These are phyloP conservation scores for Penaeus vannamei DNA, from an alignment of 1,140 invertebrate species.

Conservation along the genomic window DNA sequence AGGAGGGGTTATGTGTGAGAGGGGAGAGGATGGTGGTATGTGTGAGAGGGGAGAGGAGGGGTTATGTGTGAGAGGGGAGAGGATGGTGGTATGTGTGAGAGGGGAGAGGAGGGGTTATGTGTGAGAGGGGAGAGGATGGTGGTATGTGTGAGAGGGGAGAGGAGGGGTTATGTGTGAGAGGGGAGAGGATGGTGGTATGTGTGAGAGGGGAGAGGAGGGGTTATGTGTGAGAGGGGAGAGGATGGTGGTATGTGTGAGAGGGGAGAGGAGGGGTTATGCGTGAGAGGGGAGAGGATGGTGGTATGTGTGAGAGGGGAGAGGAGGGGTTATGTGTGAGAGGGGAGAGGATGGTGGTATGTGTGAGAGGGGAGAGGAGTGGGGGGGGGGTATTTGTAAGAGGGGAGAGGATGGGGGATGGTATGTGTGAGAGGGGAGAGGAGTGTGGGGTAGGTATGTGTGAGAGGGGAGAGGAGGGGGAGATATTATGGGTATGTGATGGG, in stretches of 20 bases:
- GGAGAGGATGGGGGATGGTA: background rate
- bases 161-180: background rate
- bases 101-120: background rate
- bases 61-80: background rate
- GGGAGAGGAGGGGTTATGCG: background rate
- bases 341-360: background rate
- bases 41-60: background rate
- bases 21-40: background rate
- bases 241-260: background rate
- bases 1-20: background rate
- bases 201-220: constrained; percentile 37
- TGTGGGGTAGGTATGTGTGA: background rate
- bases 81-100: background rate
- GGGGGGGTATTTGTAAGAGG: background rate
- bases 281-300: background rate
- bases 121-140: background rate
- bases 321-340: background rate
- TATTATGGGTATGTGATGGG: background rate
- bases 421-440: constrained; percentile 33
- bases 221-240: background rate
- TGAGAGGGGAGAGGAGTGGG: background rate
- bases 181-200: background rate
- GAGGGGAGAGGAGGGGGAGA: background rate
- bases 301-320: constrained; percentile 34
- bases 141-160: background rate